Conservation (phyloP, 2,888 invertebrate species). For the Drosophila pseudotakahashii region DNA sequence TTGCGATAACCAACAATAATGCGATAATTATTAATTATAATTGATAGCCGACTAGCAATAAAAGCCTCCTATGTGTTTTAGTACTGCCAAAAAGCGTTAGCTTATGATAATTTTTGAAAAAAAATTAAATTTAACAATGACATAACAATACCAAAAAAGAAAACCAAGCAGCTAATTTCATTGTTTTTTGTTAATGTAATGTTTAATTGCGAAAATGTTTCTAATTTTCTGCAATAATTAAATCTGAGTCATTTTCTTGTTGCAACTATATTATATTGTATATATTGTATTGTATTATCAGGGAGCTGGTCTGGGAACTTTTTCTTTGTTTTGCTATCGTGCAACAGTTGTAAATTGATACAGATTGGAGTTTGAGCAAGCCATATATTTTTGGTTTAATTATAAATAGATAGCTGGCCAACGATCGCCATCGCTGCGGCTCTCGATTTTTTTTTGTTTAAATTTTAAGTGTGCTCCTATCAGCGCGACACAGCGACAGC, state of each 20-base stretch:
- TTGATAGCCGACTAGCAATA: background rate
- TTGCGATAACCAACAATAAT: background rate
- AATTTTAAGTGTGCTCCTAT: slow-evolving; percentile 36
- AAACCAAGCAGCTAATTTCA: too few relatives aligned
- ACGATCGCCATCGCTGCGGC: slow-evolving; percentile 19
- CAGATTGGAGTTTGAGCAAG: slow-evolving; percentile 38
- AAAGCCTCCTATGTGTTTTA: too few relatives aligned
- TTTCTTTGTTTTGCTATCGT: slow-evolving; percentile 24
- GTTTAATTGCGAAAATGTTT: too few relatives aligned
- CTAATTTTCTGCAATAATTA: background rate
- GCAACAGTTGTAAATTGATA: slow-evolving; percentile 31
- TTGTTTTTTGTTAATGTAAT: too few relatives aligned
- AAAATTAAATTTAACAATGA: too few relatives aligned
- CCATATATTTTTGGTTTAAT: slow-evolving; percentile 42
- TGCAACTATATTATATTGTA: too few relatives aligned
- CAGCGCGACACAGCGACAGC: slow-evolving; percentile 21
- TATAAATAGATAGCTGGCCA: slow-evolving; percentile 40
- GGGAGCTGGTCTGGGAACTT: slow-evolving; percentile 1
- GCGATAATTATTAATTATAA: slow-evolving; percentile 1
- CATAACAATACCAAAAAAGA: too few relatives aligned
- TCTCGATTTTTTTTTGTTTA: slow-evolving; percentile 13
- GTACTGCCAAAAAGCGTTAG: too few relatives aligned
- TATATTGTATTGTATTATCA: background rate
- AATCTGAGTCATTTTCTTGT: background rate
- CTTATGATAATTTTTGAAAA: too few relatives aligned